A percentile compares a stretch with the other conserved stretches of the same genome.
These are phyloP conservation scores for Periophthalmodon schlosseri DNA, from an alignment of 2,113 vertebrate genomes.

Conservation along the genomic window DNA sequence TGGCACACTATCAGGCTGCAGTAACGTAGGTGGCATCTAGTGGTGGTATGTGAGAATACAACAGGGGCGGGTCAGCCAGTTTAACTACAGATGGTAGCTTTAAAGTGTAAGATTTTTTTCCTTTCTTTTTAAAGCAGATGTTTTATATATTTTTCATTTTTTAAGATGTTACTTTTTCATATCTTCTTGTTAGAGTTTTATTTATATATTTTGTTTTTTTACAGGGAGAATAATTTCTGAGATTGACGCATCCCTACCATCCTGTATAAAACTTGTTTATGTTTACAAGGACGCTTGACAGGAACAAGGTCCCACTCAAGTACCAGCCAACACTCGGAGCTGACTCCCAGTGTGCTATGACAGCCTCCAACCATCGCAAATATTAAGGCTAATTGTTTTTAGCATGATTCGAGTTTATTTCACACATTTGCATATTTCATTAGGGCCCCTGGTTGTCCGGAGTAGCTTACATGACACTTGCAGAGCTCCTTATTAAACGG, in stretches of 20 bases:
- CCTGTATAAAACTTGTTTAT: conserved; percentile 25
- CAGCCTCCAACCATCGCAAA: conserved; percentile 45
- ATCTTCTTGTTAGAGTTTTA: neutral
- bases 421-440: conserved; percentile 70
- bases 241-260: conserved; percentile 23
- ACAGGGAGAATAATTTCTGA: neutral
- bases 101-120: too few species aligned
- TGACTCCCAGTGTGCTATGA: conserved; percentile 26
- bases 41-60: too few species aligned
- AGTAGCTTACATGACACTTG: conserved; percentile 62
- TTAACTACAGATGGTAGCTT: too few species aligned
- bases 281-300: conserved; percentile 37
- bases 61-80: too few species aligned
- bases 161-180: too few species aligned
- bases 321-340: neutral
- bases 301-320: conserved; percentile 34
- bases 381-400: conserved; percentile 64
- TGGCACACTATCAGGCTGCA: too few species aligned
- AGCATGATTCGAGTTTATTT: conserved; percentile 50
- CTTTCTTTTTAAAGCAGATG: too few species aligned
- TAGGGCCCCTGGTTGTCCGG: conserved; percentile 59
- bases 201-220: neutral
- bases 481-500: conserved; percentile 46
- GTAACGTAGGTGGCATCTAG: too few species aligned
- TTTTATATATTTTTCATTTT: too few species aligned